These are phyloP conservation scores for Aphaenogaster ashmeadi DNA, from an alignment of 1,140 invertebrate species.

Conservation along the genomic window DNA sequence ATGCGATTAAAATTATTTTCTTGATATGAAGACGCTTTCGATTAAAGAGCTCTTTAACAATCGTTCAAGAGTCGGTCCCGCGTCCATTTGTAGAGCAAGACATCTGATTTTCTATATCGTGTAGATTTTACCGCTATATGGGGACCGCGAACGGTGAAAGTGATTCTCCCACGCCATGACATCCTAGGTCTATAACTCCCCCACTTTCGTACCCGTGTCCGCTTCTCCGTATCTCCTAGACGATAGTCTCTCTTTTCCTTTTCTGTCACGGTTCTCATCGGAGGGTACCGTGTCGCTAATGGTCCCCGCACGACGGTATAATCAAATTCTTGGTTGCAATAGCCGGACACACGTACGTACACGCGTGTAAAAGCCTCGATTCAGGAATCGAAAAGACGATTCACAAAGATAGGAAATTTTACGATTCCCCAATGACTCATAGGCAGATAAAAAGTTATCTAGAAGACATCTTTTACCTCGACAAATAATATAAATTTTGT, in stretches of 20 bases:
- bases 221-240: slow-evolving; percentile 50
- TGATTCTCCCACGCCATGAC: slow-evolving; percentile 87
- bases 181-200: slow-evolving; percentile 78
- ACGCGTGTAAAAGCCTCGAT: no score
- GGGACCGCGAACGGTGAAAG: slow-evolving; percentile 84
- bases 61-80: not conserved
- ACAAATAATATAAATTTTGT: not conserved
- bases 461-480: not conserved
- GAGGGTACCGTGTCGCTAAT: slow-evolving; percentile 26
- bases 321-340: slow-evolving; percentile 54
- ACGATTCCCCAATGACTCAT: not conserved
- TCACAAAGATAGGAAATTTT: not conserved
- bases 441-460: not conserved
- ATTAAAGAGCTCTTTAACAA: not conserved
- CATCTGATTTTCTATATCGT: slow-evolving; percentile 63
- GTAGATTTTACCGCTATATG: slow-evolving; percentile 83
- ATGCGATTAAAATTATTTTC: not conserved
- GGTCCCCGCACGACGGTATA: slow-evolving; percentile 11
- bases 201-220: slow-evolving; percentile 54
- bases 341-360: not conserved
- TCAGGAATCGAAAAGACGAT: not conserved
- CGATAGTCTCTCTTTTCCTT: slow-evolving; percentile 70
- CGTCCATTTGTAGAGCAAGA: slow-evolving; percentile 7
- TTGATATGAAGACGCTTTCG: not conserved
- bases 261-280: slow-evolving; percentile 36